These are phyloP conservation scores for Drosophila mayaguana DNA, from an alignment of 2,888 invertebrate genomes.

Conservation along the genomic window DNA sequence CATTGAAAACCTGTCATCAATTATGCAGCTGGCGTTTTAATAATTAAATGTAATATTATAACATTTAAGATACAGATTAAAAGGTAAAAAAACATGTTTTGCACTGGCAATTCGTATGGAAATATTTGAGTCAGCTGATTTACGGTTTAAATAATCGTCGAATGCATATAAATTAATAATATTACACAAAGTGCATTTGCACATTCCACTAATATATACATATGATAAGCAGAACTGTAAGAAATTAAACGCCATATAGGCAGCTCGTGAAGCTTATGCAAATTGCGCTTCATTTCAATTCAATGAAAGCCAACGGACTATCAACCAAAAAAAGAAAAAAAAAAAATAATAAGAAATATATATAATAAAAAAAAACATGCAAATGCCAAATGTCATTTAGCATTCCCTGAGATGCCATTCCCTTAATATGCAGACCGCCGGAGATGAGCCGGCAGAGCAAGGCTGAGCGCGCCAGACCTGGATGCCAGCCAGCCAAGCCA, in stretches of 20 bases:
- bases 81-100: conserved; percentile 55
- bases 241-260: conserved; percentile 3
- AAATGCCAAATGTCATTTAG: conserved; percentile 70
- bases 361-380: conserved; percentile 63
- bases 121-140: conserved; percentile 42
- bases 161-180: conserved; percentile 60
- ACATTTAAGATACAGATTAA: conserved; percentile 36
- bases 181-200: conserved; percentile 43
- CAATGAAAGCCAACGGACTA: conserved; percentile 54
- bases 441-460: conserved; percentile 41
- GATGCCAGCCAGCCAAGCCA: conserved; percentile 52
- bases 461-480: conserved; percentile 39
- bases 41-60: conserved; percentile 51
- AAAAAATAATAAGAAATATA: conserved; percentile 6
- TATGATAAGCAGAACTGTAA: neutral
- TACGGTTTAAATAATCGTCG: conserved; percentile 38
- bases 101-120: conserved; percentile 51
- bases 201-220: neutral
- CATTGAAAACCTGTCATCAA: conserved; percentile 19
- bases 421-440: conserved; percentile 51
- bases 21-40: conserved; percentile 28
- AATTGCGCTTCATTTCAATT: conserved; percentile 51
- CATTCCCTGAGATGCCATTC: conserved; percentile 23
- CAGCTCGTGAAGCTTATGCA: conserved; percentile 38
- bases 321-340: neutral